Conservation (phyloP, 1,140 invertebrate species). For the Sipha flava region DNA sequence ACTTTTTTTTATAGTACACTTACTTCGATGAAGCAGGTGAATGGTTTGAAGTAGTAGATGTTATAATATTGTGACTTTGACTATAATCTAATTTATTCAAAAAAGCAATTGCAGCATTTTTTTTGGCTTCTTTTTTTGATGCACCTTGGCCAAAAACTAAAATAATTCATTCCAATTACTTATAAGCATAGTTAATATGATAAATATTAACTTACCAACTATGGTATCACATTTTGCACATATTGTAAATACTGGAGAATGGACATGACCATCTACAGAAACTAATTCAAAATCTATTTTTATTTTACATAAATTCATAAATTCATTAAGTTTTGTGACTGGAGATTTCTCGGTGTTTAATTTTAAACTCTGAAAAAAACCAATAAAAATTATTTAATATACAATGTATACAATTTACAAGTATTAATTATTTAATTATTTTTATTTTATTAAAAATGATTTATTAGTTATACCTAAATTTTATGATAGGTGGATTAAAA, state of each 20-base stretch:
- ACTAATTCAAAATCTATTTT: slow-evolving; percentile 72
- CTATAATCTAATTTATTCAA: slow-evolving; percentile 43
- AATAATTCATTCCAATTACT: neutral
- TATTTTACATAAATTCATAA: neutral
- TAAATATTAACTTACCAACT: slow-evolving; percentile 43
- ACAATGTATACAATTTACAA: too few relatives aligned
- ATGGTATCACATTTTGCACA: slow-evolving; percentile 76
- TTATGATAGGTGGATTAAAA: too few relatives aligned
- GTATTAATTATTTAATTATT: too few relatives aligned
- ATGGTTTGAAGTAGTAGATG: neutral
- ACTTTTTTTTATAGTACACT: too few relatives aligned
- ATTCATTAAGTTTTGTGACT: neutral
- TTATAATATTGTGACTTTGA: neutral
- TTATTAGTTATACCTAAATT: too few relatives aligned
- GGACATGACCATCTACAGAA: slow-evolving; percentile 89
- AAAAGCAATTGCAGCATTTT: slow-evolving; percentile 81
- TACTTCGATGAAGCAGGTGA: neutral
- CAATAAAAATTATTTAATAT: too few relatives aligned
- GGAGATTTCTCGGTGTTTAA: neutral
- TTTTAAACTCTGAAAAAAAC: neutral
- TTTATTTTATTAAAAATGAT: too few relatives aligned
- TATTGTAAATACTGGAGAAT: slow-evolving; percentile 92
- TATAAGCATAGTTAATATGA: too few relatives aligned
- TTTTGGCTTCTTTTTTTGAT: slow-evolving; percentile 95
- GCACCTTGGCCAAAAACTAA: slow-evolving; percentile 60